Base-by-base conservation (phyloP, 2,888 invertebrate species). In the Perithous albicinctus region DNA sequence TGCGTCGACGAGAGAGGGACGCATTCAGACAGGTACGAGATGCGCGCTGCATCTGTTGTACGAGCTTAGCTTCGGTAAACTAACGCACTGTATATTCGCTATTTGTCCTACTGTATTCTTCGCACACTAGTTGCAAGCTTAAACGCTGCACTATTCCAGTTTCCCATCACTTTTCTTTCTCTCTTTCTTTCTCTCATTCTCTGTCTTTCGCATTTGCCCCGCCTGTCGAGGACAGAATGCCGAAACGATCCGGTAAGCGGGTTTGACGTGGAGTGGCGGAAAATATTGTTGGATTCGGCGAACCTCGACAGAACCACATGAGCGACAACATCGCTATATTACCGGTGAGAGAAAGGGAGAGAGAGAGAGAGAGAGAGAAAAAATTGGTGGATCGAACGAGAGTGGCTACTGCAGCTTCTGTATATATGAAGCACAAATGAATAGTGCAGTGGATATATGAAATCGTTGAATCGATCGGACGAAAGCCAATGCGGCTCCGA, bases 221-320 rank as follows among this genome's bases (percentile, higher is more conserved):
- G 51, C 23, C 23, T 63, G 26, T 32, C 48, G 20, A 18, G 12
- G 1, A 6, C 46, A 48, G 48, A 54, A 46, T 15, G 26, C 43
- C 61, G 63, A 78, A n/a, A 78, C 81, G 67, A 73, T 59, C 66
- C 72, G 61, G 79, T 80, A 78, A 88, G 82, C 84, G 82, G 86
- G 78, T 84, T 79, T 75, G 88, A 87, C 88, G 85, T 87, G 86
- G 88, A 89, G 88, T 89, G 88, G 87, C 86, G 86, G 87, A 89
- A 91, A 91, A 90, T 89, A 74, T 78, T 72, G 78, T 64, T 46
- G 35, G 56, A 48, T 48, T 48, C 48, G 48, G 20, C 8, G 18
- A 20, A 48, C 20, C 20, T 20, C 20, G 48, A 48, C 8, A 20
- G 20, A 23, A 8, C 51, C 8, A 23, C 20, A 23, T 12, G 23